phyloP scores from a whole-genome alignment of 2,888 invertebrate genomes.

The Dynastes grantii region DNA sequence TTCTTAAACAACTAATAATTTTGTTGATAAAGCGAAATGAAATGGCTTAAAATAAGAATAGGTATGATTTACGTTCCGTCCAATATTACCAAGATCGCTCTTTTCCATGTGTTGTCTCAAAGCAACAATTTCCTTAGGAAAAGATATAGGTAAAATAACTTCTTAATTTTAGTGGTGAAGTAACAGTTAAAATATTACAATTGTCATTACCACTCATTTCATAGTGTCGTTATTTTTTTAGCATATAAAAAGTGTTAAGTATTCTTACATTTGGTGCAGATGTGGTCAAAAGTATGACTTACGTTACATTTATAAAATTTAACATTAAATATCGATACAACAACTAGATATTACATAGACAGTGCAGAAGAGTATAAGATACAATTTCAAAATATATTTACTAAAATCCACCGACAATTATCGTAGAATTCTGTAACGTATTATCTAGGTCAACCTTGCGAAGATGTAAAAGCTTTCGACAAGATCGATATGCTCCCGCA shows the following conservation, averaged over 20 bases:
- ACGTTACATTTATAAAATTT: constrained; percentile 22
- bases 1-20: too few species aligned
- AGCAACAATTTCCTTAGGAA: too few species aligned
- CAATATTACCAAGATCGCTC: too few species aligned
- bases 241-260: background rate
- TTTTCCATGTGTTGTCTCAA: too few species aligned
- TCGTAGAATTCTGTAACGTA: background rate
- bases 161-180: too few species aligned
- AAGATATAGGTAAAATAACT: too few species aligned
- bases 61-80: too few species aligned
- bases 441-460: constrained; percentile 6
- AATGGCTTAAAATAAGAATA: too few species aligned
- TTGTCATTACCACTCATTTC: background rate
- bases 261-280: constrained; percentile 15
- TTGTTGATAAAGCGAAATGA: too few species aligned
- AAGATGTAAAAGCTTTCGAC: constrained; percentile 10
- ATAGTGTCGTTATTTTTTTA: background rate
- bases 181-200: background rate
- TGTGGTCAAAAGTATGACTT: constrained; percentile 4
- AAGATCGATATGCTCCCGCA: constrained; percentile 13
- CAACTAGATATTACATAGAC: constrained; percentile 6
- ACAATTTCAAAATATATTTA: constrained; percentile 20
- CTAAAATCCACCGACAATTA: background rate
- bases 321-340: constrained; percentile 2
- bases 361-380: background rate